Percentiles rank a stretch among this genome's conserved stretches.
These are phyloP conservation scores for Pelodiscus sinensis DNA, from an alignment of 2,113 vertebrate genomes.

Conservation along the genomic window DNA sequence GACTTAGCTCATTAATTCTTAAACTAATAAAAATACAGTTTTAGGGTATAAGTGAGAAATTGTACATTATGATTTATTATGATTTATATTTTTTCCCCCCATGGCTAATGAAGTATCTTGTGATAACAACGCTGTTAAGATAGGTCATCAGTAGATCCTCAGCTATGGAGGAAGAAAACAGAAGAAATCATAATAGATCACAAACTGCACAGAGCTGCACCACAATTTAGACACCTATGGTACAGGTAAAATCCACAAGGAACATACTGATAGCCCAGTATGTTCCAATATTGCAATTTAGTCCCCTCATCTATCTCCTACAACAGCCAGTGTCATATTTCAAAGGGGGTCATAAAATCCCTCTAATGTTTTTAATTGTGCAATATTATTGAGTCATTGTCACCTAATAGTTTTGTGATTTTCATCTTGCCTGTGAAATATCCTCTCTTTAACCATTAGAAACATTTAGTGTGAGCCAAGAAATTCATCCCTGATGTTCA, in stretches of 20 bases:
- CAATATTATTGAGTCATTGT: not conserved
- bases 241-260: not conserved
- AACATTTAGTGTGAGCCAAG: not conserved
- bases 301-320: not conserved
- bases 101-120: not conserved
- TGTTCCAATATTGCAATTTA: not conserved
- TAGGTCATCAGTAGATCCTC: conserved; percentile 58
- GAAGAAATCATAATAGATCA: conserved; percentile 42
- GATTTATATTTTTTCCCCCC: not conserved
- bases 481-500: not conserved
- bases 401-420: not conserved
- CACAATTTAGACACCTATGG: conserved; percentile 41
- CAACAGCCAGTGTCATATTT: not conserved
- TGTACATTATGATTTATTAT: not conserved
- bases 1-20: conserved; percentile 68
- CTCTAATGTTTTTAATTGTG: not conserved
- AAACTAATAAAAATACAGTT: conserved; percentile 34
- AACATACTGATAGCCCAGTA: not conserved
- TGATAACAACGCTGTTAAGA: not conserved
- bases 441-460: not conserved
- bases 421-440: not conserved
- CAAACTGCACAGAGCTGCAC: conserved; percentile 23
- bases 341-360: not conserved
- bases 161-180: conserved; percentile 46
- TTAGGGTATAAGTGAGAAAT: conserved; percentile 52